These are phyloP conservation scores for Bombylius discolor DNA, from an alignment of 2,888 invertebrate species.

Conservation along the genomic window DNA sequence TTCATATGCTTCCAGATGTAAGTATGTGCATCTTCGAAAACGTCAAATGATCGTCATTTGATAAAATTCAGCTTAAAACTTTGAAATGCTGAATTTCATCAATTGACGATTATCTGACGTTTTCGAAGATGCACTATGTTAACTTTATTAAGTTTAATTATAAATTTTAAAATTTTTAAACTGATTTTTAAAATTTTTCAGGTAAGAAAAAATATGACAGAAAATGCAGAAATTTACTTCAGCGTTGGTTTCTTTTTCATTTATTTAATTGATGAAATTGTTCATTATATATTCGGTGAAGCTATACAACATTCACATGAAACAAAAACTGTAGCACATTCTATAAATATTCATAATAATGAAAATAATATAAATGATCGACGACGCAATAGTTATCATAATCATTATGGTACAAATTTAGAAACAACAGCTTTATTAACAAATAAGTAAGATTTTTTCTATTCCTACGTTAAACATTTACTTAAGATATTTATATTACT, in stretches of 20 bases:
- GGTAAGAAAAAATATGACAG: conserved; percentile 43
- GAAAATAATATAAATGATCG: conserved; percentile 4
- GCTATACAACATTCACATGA: conserved; percentile 22
- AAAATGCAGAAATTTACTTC: conserved; percentile 50
- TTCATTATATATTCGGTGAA: conserved; percentile 51
- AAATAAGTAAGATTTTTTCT: not conserved
- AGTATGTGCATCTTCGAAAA: conserved; percentile 6
- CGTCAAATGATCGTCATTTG: no score
- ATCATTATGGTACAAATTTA: conserved; percentile 21
- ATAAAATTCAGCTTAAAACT: no score
- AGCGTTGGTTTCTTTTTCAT: conserved; percentile 58
- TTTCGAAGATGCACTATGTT: not conserved
- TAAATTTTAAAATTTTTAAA: no score
- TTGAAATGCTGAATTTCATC: no score
- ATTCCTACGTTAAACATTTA: no score
- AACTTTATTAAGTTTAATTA: not conserved
- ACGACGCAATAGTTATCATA: conserved; percentile 8
- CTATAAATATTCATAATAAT: not conserved
- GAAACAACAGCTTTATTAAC: conserved; percentile 16
- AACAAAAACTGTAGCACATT: conserved; percentile 8
- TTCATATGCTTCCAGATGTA: conserved; percentile 73
- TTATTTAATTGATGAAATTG: conserved; percentile 58
- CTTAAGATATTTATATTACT: no score
- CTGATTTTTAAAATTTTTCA: conserved; percentile 7
- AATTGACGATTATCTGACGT: no score